A percentile compares a stretch with the other conserved stretches of the same genome.
Conservation (phyloP, 2,113 vertebrate genomes). For the Notothenia rossii region DNA sequence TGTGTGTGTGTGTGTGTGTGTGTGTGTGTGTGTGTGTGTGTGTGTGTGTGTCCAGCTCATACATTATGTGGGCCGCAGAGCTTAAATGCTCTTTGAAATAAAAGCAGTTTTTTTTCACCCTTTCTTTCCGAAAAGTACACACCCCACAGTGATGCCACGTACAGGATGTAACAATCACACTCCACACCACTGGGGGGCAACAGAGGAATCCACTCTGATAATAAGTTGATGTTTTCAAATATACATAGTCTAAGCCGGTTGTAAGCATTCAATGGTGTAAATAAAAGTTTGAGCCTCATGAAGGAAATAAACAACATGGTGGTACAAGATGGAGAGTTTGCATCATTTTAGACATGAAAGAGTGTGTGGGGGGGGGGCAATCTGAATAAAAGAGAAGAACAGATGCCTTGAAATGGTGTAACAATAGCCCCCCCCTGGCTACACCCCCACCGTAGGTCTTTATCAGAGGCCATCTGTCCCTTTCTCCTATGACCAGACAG, state of each 20-base stretch:
- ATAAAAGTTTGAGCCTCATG: neutral
- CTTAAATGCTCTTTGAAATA: constrained; percentile 64
- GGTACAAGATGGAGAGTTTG: neutral
- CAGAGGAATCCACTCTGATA: constrained; percentile 14
- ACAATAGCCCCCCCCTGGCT: constrained; percentile 56
- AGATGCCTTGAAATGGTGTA: constrained; percentile 74
- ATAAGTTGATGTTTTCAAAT: neutral
- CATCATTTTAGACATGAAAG: neutral
- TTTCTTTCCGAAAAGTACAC: constrained; percentile 37
- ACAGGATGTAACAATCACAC: constrained; percentile 31
- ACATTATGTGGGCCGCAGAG: constrained; percentile 66
- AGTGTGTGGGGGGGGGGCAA: constrained; percentile 13
- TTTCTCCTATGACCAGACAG: neutral
- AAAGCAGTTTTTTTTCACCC: constrained; percentile 25
- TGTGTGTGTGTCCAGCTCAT: constrained; percentile 63
- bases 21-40: constrained; percentile 44
- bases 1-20: constrained; percentile 49
- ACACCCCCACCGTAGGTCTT: constrained; percentile 18
- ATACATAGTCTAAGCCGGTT: neutral
- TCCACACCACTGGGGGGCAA: constrained; percentile 68
- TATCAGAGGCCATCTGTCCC: constrained; percentile 76
- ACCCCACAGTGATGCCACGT: constrained; percentile 57
- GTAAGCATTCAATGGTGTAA: neutral
- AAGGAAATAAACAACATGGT: neutral
- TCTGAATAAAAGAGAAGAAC: constrained; percentile 69